Percentiles rank a stretch among this genome's conserved stretches.
Conservation (phyloP, 2,113 vertebrate species). For the Apaloderma vittatum region DNA sequence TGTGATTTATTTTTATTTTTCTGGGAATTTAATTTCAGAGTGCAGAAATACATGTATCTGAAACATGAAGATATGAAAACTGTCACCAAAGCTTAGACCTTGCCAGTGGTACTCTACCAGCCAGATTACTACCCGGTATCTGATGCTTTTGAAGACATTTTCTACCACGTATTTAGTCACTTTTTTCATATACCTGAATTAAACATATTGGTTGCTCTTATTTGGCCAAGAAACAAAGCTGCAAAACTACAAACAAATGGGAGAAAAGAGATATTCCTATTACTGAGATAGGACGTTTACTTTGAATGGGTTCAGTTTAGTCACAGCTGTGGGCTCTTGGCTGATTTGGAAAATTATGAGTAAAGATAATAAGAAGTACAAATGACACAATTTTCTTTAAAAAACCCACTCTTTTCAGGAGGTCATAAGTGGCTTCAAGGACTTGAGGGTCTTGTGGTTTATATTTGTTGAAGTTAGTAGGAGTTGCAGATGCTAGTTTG, state of each 20-base stretch:
- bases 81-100: not conserved
- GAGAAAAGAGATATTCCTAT: not conserved
- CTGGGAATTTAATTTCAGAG: not conserved
- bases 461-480: not conserved
- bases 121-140: not conserved
- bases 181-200: not conserved
- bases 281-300: fast-evolving
- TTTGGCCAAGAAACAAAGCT: not conserved
- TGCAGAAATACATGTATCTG: not conserved
- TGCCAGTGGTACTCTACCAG: not conserved
- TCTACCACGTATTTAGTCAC: not conserved
- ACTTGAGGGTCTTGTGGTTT: not conserved
- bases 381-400: not conserved
- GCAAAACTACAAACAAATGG: not conserved
- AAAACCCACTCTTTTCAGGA: not conserved
- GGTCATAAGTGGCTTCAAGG: not conserved
- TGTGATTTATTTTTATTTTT: not conserved
- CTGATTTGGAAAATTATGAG: not conserved
- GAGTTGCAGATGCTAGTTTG: not conserved
- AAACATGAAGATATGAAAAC: not conserved
- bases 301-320: not conserved
- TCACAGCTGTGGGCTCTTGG: not conserved
- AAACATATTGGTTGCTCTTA: not conserved
- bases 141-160: not conserved
- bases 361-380: not conserved